A percentile compares a stretch with the other conserved stretches of the same genome.
Evolutionary conservation across 2,113 vertebrate species (phyloP).

Genomic region (Solea senegalensis): DNA sequence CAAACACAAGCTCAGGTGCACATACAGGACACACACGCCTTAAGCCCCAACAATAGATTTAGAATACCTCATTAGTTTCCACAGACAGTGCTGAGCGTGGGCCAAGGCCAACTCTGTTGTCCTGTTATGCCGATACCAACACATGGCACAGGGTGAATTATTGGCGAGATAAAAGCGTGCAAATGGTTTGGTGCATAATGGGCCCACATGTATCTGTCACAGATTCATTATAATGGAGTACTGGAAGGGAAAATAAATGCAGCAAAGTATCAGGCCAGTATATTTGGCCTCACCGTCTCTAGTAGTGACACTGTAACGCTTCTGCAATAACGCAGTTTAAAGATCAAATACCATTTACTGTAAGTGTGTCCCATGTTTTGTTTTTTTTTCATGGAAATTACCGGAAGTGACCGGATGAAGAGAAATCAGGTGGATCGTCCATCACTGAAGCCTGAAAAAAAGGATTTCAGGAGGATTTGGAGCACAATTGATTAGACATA

Average conservation of each 20-base stretch:
- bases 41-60: slow-evolving; percentile 68
- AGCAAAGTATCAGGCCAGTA: slow-evolving; percentile 17
- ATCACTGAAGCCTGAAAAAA: not conserved
- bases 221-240: slow-evolving; percentile 42
- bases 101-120: slow-evolving; percentile 44
- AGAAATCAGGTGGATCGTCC: slow-evolving; percentile 9
- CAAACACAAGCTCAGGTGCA: slow-evolving; percentile 26
- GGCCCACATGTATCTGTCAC: slow-evolving; percentile 58
- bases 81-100: slow-evolving; percentile 54
- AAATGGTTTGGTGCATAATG: slow-evolving; percentile 64
- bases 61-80: slow-evolving; percentile 76
- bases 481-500: slow-evolving; percentile 35
- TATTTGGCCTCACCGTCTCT: not conserved
- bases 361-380: slow-evolving; percentile 20
- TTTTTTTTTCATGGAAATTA: slow-evolving; percentile 27
- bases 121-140: slow-evolving; percentile 58
- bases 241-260: slow-evolving; percentile 36
- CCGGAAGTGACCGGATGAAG: slow-evolving; percentile 17
- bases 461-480: slow-evolving; percentile 15
- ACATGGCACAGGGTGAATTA: slow-evolving; percentile 62
- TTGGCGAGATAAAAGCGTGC: slow-evolving; percentile 58
- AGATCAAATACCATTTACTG: slow-evolving; percentile 17
- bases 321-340: slow-evolving; percentile 25
- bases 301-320: slow-evolving; percentile 2
- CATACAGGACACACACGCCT: slow-evolving; percentile 22